Conservation (phyloP, 92 coral and sea anemone species). For the Palythoa caribaeorum region DNA sequence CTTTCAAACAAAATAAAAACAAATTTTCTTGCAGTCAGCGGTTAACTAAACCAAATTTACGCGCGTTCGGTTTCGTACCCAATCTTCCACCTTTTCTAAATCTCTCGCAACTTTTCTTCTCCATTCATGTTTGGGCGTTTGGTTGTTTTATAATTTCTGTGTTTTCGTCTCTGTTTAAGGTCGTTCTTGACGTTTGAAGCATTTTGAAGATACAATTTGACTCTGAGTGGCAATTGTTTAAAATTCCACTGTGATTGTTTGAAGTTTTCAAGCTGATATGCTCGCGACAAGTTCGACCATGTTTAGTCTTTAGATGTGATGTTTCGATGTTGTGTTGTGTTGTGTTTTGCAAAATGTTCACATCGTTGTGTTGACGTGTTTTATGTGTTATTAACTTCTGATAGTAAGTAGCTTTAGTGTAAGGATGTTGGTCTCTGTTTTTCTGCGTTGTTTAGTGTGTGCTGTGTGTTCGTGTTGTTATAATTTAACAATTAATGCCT, state of each 20-base stretch:
- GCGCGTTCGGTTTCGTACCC: constrained; percentile 5
- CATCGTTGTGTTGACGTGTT: constrained; percentile 8
- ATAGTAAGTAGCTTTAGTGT: background rate
- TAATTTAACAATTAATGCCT: constrained; percentile 45
- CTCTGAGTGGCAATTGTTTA: constrained; percentile 51
- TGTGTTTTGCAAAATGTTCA: background rate
- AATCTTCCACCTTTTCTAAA: background rate
- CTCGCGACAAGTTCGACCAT: constrained; percentile 52
- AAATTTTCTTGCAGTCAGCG: constrained; percentile 1
- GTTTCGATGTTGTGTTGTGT: background rate
- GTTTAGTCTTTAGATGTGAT: background rate
- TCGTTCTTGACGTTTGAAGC: constrained; percentile 65
- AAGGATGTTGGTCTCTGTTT: background rate
- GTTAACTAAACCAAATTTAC: constrained; percentile 11
- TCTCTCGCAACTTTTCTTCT: background rate
- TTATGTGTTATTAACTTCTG: background rate
- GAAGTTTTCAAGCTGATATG: constrained; percentile 88
- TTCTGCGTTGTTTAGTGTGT: background rate
- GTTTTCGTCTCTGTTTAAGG: background rate
- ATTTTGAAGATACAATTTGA: constrained; percentile 59
- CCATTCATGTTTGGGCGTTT: background rate
- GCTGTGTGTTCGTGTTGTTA: background rate
- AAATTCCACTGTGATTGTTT: constrained; percentile 59
- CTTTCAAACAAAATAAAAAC: background rate
- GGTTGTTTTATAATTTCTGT: background rate